Percentiles rank a stretch among this genome's conserved stretches.
phyloP scores from a whole-genome alignment of 2,888 invertebrate species.

The Tricholauxania praeusta region DNA sequence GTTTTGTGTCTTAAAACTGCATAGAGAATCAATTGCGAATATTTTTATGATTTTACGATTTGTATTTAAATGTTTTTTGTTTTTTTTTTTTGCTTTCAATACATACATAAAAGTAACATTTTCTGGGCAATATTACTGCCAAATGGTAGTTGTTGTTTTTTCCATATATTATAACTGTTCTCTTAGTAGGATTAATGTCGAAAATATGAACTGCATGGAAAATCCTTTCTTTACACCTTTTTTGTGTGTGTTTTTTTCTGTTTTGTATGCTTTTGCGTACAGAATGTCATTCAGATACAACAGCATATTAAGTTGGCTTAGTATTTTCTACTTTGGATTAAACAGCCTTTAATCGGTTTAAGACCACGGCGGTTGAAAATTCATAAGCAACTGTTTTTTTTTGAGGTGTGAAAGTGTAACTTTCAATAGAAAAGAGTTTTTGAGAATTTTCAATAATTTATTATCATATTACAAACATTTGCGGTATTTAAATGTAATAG shows the following conservation, averaged over 20 bases:
- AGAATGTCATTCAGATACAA: background rate
- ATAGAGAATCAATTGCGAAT: background rate
- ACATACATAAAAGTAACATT: slow-evolving; percentile 28
- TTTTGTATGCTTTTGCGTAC: background rate
- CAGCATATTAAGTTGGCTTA: no score
- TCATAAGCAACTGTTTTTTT: slow-evolving; percentile 40
- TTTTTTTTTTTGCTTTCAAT: slow-evolving; percentile 42
- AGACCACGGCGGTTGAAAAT: background rate
- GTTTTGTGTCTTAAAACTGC: slow-evolving; percentile 24
- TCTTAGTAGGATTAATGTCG: slow-evolving; percentile 49
- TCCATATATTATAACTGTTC: slow-evolving; percentile 22
- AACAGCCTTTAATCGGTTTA: slow-evolving; percentile 32
- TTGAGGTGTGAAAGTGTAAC: slow-evolving; percentile 42
- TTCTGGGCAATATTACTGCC: slow-evolving; percentile 3
- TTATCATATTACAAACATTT: slow-evolving; percentile 20
- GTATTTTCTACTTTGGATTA: slow-evolving; percentile 10
- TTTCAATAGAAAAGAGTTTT: slow-evolving; percentile 27
- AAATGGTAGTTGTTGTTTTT: background rate
- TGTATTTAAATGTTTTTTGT: slow-evolving; percentile 38
- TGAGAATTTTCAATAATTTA: slow-evolving; percentile 36
- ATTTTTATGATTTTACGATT: slow-evolving; percentile 32
- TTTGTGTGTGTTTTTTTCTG: background rate
- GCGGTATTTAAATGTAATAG: no score
- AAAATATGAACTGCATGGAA: slow-evolving; percentile 51
- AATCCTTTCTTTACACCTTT: slow-evolving; percentile 51